Evolutionary conservation across 92 coral and sea anemone species (phyloP).

Genomic region (Micromussa lordhowensis): DNA sequence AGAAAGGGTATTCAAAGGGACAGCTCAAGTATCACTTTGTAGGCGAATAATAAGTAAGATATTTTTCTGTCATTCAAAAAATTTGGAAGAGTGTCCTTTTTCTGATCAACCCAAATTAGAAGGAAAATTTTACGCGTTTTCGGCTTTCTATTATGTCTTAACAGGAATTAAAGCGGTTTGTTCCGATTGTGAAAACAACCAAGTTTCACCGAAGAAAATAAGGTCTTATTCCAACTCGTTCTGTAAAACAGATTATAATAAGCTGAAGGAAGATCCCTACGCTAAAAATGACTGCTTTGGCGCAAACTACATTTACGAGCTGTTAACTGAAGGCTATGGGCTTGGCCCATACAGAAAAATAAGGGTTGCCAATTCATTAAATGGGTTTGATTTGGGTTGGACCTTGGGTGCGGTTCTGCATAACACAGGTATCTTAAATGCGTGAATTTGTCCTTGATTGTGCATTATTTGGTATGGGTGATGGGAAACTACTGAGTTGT

Average conservation of each 20-base stretch:
- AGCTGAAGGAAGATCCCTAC: constrained; percentile 14
- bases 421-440: constrained; percentile 27
- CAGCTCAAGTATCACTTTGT: constrained; percentile 20
- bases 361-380: constrained; percentile 21
- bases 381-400: constrained; percentile 70
- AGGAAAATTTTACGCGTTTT: constrained; percentile 55
- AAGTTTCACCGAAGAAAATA: constrained; percentile 16
- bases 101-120: constrained; percentile 54
- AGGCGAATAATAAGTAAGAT: constrained; percentile 8
- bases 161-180: constrained; percentile 51
- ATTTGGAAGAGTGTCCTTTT: constrained; percentile 46
- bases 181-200: constrained; percentile 29
- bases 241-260: constrained; percentile 31
- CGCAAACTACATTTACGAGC: constrained; percentile 47
- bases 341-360: constrained; percentile 9
- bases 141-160: constrained; percentile 52
- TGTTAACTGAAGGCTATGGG: constrained; percentile 35
- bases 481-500: not conserved
- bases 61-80: constrained; percentile 54
- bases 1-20: constrained; percentile 27
- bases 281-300: constrained; percentile 48
- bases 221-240: not conserved
- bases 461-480: not conserved
- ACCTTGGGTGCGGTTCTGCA: constrained; percentile 57
- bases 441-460: not conserved